phyloP scores from a whole-genome alignment of 2,888 invertebrate species.

The Laspeyria flexula region DNA sequence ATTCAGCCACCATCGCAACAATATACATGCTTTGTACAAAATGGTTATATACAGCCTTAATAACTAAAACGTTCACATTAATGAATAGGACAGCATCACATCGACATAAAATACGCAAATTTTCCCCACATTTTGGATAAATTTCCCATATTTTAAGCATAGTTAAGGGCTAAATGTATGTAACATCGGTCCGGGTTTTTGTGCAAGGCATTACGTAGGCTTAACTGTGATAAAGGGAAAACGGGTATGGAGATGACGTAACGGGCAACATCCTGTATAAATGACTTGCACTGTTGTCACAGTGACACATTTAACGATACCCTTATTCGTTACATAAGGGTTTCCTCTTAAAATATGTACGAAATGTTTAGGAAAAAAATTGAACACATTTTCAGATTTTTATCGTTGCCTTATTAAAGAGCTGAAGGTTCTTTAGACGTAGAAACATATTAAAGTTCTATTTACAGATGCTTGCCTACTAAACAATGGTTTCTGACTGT shows the following conservation, averaged over 20 bases:
- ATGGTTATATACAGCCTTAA: background rate
- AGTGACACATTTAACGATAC: slow-evolving; percentile 26
- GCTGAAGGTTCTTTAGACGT: no score
- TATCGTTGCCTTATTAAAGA: background rate
- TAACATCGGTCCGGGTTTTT: slow-evolving; percentile 10
- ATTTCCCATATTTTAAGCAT: slow-evolving; percentile 7
- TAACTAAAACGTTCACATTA: background rate
- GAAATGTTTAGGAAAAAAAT: background rate
- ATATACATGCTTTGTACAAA: background rate
- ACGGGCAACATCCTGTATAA: slow-evolving; percentile 17
- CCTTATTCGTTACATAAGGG: slow-evolving; percentile 3
- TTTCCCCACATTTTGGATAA: background rate
- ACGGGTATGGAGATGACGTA: slow-evolving; percentile 11
- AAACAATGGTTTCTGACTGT: no score
- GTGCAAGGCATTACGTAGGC: slow-evolving; percentile 10
- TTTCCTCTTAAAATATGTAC: background rate
- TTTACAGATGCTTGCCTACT: no score
- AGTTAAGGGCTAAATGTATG: slow-evolving; percentile 5
- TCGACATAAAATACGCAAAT: background rate
- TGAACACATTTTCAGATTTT: background rate
- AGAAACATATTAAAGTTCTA: no score
- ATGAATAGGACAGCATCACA: background rate
- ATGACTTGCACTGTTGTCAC: slow-evolving; percentile 14
- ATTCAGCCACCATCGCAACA: no score
- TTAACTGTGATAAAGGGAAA: slow-evolving; percentile 15